Evolutionary conservation across 2,797 vertebrate species (phyloP).

Genomic region (Lutra lutra): DNA sequence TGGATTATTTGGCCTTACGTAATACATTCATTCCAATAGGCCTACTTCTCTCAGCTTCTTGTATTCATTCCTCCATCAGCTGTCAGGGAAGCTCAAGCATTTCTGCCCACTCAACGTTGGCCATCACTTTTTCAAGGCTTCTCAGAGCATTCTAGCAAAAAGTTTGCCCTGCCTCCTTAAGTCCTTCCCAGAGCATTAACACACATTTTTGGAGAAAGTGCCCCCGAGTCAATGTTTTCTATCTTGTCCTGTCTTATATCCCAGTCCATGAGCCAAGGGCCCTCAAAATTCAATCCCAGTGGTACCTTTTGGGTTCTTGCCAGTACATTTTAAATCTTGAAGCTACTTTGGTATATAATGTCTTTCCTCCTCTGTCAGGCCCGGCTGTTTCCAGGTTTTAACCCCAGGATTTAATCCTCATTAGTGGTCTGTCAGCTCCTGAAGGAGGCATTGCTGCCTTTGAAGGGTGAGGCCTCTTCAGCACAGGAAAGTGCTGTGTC

Average conservation of each 20-base stretch:
- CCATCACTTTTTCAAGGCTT: neutral
- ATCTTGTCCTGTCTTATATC: neutral
- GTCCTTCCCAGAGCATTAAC: neutral
- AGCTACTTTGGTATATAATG: neutral
- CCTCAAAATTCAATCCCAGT: neutral
- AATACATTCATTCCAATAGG: neutral
- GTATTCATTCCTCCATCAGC: neutral
- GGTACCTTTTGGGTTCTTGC: neutral
- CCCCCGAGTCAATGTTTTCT: neutral
- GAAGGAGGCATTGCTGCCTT: neutral
- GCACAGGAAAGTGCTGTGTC: neutral
- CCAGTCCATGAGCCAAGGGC: neutral
- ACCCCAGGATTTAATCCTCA: neutral
- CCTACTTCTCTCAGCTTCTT: neutral
- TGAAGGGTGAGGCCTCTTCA: neutral
- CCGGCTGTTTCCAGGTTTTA: neutral
- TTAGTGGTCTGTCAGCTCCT: neutral
- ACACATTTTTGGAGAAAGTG: neutral
- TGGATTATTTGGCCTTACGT: neutral
- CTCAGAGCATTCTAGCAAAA: neutral
- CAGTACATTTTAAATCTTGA: neutral
- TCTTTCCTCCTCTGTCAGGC: neutral
- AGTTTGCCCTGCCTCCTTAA: rapidly evolving
- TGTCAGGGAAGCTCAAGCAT: neutral
- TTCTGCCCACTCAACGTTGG: neutral